Evolutionary conservation across 2,113 vertebrate species (phyloP), one percentile per base, ranked within the genome.

Genomic region (Misgurnus anguillicaudatus): DNA sequence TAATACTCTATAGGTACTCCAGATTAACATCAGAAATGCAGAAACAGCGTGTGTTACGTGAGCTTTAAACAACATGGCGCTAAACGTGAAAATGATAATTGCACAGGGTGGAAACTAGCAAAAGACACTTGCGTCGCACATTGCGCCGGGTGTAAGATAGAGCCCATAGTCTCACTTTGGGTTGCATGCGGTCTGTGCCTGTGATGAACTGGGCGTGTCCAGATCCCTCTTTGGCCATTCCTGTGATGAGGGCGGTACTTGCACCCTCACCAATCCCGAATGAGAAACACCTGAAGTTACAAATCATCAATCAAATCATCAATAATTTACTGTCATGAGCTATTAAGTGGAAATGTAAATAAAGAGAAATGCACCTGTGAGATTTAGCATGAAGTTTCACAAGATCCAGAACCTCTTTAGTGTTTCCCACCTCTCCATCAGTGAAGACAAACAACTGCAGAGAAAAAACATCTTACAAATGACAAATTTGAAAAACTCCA

Each of bases 381-480:
- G 85, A 89, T 17, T 75, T 65, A 17, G 82, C 62, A 72, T 95
- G 89, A 31, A 3, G 83, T 69, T 65, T 88, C 77, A 96, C 95
- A 84, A 94, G 87, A 24, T 83, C 58, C 9, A 93, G 88, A 24
- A 96, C 90, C 10, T 87, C 78, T 76, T 91, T 91, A 11, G 94
- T 94, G 78, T 92, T 93, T 2, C 0, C 17, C 63, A 96, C 93
- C 84, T 95, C 94, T 81, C 95, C 95, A 55, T 97, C 95, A 51
- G 94, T 97, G 71, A 97, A 97, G 79, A 96, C 86, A 84, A 97
- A 96, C 9, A 96, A 77, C 95, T 97, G 79, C 55, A 77, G 36
- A 77, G 69, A 61, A 71, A 38, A 53, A 76, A 38, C 2, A 31
- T 55, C n/a, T n/a, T 53, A 48, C 4, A 14, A 38, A 5, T 19